Conservation (phyloP, 2,888 invertebrate species). For the Timema cristinae region DNA sequence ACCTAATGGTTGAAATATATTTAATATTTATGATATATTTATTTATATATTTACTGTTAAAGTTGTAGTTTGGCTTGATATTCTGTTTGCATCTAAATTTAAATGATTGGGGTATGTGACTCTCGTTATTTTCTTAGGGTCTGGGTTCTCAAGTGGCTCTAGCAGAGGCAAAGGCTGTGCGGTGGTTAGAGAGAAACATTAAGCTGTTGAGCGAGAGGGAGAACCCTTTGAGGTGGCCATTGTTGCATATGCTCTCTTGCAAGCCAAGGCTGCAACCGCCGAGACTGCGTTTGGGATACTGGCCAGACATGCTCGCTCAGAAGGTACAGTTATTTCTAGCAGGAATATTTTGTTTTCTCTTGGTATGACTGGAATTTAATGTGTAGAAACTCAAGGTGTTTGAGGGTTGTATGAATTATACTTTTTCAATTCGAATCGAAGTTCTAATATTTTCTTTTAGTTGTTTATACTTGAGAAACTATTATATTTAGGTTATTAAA, state of each 20-base stretch:
- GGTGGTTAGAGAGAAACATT: slow-evolving; percentile 80
- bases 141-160: slow-evolving; percentile 71
- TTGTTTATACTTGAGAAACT: no score
- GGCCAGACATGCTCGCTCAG: slow-evolving; percentile 58
- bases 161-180: slow-evolving; percentile 69
- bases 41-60: no score
- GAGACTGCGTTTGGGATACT: slow-evolving; percentile 77
- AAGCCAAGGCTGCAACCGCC: slow-evolving; percentile 78
- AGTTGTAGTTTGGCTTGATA: no score
- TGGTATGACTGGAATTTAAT: background rate
- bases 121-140: slow-evolving; percentile 45
- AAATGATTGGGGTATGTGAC: slow-evolving; percentile 5
- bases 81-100: no score
- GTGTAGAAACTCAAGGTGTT: no score
- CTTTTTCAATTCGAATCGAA: background rate
- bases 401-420: no score
- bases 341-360: background rate
- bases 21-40: no score
- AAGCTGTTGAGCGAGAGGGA: slow-evolving; percentile 66
- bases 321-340: slow-evolving; percentile 48
- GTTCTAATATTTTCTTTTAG: no score
- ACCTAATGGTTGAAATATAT: no score
- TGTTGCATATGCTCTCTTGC: slow-evolving; percentile 81
- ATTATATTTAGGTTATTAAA: no score
- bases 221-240: slow-evolving; percentile 84